phyloP scores from a whole-genome alignment of 2,797 vertebrate genomes.

The Sebastes oblongus region DNA sequence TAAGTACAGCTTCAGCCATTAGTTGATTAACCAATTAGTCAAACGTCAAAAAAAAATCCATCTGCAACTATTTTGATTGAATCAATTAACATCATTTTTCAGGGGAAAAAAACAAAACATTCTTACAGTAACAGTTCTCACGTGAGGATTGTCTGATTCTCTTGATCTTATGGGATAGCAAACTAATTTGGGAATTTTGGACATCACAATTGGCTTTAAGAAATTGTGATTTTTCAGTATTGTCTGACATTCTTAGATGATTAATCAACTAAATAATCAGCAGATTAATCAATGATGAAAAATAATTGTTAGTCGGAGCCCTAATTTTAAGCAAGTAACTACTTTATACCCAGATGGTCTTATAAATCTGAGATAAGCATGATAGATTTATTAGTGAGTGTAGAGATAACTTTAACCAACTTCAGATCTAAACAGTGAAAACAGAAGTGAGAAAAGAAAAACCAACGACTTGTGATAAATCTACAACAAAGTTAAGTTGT shows the following conservation, averaged over 20 bases:
- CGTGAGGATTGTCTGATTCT: neutral
- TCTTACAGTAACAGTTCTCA: too few species aligned
- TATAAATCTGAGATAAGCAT: neutral
- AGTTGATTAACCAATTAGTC: neutral
- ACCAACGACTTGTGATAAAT: neutral
- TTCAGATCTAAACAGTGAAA: neutral
- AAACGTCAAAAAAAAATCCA: neutral
- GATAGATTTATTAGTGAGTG: too few species aligned
- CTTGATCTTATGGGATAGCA: neutral
- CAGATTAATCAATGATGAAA: neutral
- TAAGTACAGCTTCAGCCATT: neutral
- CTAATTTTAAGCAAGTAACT: neutral
- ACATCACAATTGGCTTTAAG: too few species aligned
- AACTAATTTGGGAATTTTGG: neutral
- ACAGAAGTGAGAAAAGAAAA: neutral
- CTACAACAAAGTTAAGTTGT: neutral
- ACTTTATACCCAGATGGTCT: neutral
- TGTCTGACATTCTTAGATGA: neutral
- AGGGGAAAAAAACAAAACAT: too few species aligned
- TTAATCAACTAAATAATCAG: neutral
- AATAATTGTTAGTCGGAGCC: neutral
- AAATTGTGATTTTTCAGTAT: neutral
- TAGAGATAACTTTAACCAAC: neutral
- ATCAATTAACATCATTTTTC: neutral
- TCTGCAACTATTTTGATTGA: neutral